Evolutionary conservation across 2,888 invertebrate species (phyloP).

Genomic region (Dasypogon diadema): DNA sequence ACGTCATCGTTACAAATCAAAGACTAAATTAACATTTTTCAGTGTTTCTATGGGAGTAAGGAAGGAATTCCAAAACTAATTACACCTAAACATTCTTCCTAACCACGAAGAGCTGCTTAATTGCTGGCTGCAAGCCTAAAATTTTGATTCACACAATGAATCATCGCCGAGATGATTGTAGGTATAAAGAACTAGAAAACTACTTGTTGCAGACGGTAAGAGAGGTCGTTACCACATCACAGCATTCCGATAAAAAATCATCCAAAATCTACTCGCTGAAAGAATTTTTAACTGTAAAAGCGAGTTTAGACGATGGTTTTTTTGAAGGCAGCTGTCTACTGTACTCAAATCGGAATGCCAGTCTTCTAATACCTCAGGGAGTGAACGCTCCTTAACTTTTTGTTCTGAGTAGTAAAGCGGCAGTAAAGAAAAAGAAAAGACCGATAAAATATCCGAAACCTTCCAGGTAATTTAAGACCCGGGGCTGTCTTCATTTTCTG

Average conservation of each 20-base stretch:
- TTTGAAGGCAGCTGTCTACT: slow-evolving; percentile 37
- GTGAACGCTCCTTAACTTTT: slow-evolving; percentile 42
- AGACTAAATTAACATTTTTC: slow-evolving; percentile 28
- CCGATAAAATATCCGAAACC: slow-evolving; percentile 19
- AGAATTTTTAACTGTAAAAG: slow-evolving; percentile 42
- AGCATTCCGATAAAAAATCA: not conserved
- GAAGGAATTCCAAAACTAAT: slow-evolving; percentile 10
- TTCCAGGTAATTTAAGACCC: slow-evolving; percentile 35
- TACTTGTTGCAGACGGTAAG: slow-evolving; percentile 21
- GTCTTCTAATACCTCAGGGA: slow-evolving; percentile 39
- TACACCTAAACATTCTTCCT: not conserved
- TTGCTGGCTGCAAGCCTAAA: slow-evolving; percentile 31
- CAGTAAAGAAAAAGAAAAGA: not conserved
- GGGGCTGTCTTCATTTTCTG: slow-evolving; percentile 34
- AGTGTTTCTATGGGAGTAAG: not conserved
- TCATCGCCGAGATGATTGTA: not conserved
- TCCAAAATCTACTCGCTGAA: slow-evolving; percentile 27
- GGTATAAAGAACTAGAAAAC: slow-evolving; percentile 30
- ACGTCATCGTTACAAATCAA: not conserved
- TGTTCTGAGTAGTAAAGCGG: slow-evolving; percentile 14
- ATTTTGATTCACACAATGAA: slow-evolving; percentile 19
- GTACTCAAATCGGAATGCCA: slow-evolving; percentile 19
- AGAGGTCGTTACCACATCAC: slow-evolving; percentile 40
- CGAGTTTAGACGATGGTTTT: slow-evolving; percentile 15
- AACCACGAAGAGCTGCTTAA: slow-evolving; percentile 19